A percentile compares a stretch with the other conserved stretches of the same genome.
These are phyloP conservation scores for Sebastes hubbsi DNA, from an alignment of 2,797 vertebrate species.

Conservation along the genomic window DNA sequence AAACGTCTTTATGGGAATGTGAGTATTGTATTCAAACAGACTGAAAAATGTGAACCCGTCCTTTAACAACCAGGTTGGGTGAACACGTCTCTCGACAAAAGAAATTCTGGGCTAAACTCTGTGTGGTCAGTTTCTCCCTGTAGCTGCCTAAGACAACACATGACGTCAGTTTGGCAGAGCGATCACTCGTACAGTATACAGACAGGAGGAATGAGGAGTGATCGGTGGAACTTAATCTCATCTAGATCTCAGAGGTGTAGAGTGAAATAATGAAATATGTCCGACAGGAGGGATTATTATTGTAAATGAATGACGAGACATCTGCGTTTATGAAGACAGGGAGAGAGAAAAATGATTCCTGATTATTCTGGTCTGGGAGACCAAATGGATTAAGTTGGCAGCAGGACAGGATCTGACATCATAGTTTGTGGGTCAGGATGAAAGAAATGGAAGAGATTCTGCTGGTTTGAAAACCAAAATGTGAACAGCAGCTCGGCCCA, in stretches of 20 bases:
- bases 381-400: slow-evolving; percentile 59
- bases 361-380: slow-evolving; percentile 54
- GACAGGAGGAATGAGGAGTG: slow-evolving; percentile 19
- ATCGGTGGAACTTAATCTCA: slow-evolving; percentile 1
- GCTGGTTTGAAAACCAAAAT: slow-evolving; percentile 56
- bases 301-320: slow-evolving; percentile 8
- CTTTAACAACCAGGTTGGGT: neutral
- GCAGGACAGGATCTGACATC: slow-evolving; percentile 75
- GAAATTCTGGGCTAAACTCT: slow-evolving; percentile 34
- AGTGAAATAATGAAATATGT: neutral
- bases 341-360: slow-evolving; percentile 61
- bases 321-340: slow-evolving; percentile 24
- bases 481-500: slow-evolving; percentile 49
- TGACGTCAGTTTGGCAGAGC: slow-evolving; percentile 47
- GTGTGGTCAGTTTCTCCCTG: slow-evolving; percentile 57
- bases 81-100: slow-evolving; percentile 16
- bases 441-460: slow-evolving; percentile 45
- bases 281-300: neutral
- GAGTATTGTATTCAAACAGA: neutral
- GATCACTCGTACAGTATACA: slow-evolving; percentile 9
- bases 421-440: slow-evolving; percentile 50
- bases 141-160: slow-evolving; percentile 74
- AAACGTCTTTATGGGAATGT: neutral
- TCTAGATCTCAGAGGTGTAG: neutral
- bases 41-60: neutral